Evolutionary conservation across 2,113 vertebrate genomes (phyloP).

Genomic region (Pristiophorus japonicus): DNA sequence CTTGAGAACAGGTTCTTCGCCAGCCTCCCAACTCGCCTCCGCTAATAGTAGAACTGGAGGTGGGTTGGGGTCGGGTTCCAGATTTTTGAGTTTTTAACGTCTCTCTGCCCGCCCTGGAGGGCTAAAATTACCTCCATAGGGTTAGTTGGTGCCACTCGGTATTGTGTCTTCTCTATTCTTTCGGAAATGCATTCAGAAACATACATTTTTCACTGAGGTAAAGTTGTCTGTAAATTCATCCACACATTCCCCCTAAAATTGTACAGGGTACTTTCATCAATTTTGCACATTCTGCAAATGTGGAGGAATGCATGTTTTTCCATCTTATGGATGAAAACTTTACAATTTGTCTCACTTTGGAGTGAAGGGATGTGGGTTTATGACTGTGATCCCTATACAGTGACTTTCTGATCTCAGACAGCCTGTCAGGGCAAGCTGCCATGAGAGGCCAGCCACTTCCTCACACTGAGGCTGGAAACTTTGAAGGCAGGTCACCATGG

Average conservation of each 20-base stretch:
- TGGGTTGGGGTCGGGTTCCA: no score
- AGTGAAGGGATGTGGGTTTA: not conserved
- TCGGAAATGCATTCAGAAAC: no score
- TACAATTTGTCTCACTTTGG: not conserved
- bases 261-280: not conserved
- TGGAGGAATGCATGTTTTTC: not conserved
- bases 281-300: not conserved
- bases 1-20: no score
- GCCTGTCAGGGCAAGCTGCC: not conserved
- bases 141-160: not conserved
- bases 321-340: no score
- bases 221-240: not conserved
- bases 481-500: not conserved
- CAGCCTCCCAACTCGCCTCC: not conserved
- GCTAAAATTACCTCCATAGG: not conserved
- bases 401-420: not conserved
- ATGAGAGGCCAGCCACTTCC: no score
- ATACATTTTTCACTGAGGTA: no score
- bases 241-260: not conserved
- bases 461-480: not conserved
- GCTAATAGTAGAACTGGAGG: no score
- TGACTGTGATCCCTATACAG: not conserved
- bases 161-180: no score
- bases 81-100: no score
- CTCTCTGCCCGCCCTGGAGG: no score